Base-by-base conservation (phyloP, 92 coral and sea anemone species). In the Paramuricea clavata region DNA sequence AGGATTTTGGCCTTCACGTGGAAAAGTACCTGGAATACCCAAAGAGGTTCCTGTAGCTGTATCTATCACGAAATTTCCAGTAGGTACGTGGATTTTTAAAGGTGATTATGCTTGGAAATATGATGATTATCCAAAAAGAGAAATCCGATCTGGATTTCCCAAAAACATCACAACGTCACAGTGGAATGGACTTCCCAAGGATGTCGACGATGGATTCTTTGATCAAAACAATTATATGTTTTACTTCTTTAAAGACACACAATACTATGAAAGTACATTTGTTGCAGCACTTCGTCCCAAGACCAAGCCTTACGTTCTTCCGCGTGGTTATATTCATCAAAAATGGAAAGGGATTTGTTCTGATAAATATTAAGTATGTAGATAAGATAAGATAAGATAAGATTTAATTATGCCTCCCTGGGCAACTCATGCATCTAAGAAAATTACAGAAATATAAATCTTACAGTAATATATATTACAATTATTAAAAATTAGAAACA, bases 161-260 rank as follows among this genome's bases (percentile, higher is more conserved):
- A 65, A 21, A 30, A 65, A 65, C 72, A 15, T 33, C 7, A 11
- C 39, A 2, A 19, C 16, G 19, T 16, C 39, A 27, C 72, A 12
- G 1, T 65, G 72, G 72, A 13, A 65, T 19, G 72, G 72, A 13
- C 39, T 65, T 16, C 72, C 72, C 5, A 13, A 28, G 6, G 39
- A 33, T 3, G 72, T 65, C 12, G 72, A 65, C 9, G 72, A 65
- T 65, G 72, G 72, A 6, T 65, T 21, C 28, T 65, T 28, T 65
- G 39, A 27, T 11, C n/a, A 31, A 33, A 1, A 28, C 6, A 12
- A 15, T 2, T 11, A 30, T 13, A n/a, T 22, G 0, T 25, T 27
- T 60, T 65, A 65, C 72, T 65, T 65, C 21, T 65, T 65, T 65
- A 28, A 32, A 65, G 72, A n/a, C 0, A 65, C 72, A 28, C 72